These are phyloP conservation scores for Cepphus grylle DNA, from an alignment of 2,113 vertebrate genomes.

Conservation along the genomic window DNA sequence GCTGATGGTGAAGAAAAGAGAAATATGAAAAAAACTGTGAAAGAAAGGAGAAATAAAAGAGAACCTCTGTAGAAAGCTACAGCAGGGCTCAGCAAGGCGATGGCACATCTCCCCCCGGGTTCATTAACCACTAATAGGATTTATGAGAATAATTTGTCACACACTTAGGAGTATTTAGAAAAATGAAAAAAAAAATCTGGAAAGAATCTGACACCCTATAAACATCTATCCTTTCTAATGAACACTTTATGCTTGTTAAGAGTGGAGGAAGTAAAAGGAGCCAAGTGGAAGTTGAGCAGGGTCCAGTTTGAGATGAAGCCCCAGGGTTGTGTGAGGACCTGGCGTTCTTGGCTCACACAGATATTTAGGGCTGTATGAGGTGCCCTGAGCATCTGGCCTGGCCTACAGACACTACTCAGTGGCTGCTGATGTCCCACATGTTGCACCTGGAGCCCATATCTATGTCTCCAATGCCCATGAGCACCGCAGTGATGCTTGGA, in stretches of 20 bases:
- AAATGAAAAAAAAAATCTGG: background rate
- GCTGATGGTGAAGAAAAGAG: background rate
- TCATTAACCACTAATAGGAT: background rate
- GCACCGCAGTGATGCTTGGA: background rate
- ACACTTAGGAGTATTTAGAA: background rate
- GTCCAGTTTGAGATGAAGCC: background rate
- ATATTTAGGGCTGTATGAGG: background rate
- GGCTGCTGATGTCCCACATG: background rate
- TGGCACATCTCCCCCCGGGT: background rate
- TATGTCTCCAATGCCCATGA: background rate
- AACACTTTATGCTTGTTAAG: background rate
- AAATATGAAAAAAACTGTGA: background rate
- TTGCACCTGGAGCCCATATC: background rate
- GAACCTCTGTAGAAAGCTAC: background rate
- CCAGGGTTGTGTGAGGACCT: background rate
- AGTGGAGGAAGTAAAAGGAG: background rate
- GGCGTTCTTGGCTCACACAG: background rate
- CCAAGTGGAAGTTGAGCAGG: accelerated
- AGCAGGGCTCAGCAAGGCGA: background rate
- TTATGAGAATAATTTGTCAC: background rate
- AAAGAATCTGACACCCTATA: background rate
- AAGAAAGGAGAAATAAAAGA: background rate
- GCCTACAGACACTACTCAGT: background rate
- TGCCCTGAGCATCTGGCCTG: background rate
- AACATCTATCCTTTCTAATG: background rate